Evolutionary conservation across 2,113 vertebrate genomes (phyloP).

Genomic region (Ploceus nigricollis): DNA sequence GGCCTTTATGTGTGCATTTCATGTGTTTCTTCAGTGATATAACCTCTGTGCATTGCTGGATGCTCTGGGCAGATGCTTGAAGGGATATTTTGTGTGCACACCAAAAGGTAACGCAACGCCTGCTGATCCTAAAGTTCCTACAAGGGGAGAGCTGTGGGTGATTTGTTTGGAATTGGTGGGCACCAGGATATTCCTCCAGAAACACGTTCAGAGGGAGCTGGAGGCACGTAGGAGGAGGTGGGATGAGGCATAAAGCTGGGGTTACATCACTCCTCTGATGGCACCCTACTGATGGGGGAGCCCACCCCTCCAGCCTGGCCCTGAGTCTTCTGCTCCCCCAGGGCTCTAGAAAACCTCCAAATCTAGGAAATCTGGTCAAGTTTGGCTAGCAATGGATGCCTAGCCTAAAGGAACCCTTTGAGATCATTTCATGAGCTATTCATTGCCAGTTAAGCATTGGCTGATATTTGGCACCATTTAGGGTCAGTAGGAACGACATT

Average conservation of each 20-base stretch:
- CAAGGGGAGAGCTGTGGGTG: not conserved
- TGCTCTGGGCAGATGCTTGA: not conserved
- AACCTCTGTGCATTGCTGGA: not conserved
- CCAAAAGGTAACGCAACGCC: not conserved
- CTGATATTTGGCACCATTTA: not conserved
- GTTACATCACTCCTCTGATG: not conserved
- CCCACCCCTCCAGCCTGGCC: accelerated
- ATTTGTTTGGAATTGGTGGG: not conserved
- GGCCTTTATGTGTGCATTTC: accelerated
- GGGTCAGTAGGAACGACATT: not conserved
- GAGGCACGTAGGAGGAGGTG: not conserved
- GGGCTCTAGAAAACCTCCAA: not conserved
- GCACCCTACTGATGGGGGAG: not conserved
- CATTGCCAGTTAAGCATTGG: not conserved
- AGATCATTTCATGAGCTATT: not conserved
- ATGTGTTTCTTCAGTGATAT: not conserved
- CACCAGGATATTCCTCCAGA: not conserved
- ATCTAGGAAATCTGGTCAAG: not conserved
- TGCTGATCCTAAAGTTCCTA: not conserved
- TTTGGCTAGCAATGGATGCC: not conserved
- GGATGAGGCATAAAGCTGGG: not conserved
- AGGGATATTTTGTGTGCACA: not conserved
- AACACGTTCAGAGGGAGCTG: not conserved
- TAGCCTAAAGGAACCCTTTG: not conserved
- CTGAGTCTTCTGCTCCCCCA: not conserved